Evolutionary conservation across 2,888 invertebrate genomes (phyloP).

Genomic region (Stenodema calcarata): DNA sequence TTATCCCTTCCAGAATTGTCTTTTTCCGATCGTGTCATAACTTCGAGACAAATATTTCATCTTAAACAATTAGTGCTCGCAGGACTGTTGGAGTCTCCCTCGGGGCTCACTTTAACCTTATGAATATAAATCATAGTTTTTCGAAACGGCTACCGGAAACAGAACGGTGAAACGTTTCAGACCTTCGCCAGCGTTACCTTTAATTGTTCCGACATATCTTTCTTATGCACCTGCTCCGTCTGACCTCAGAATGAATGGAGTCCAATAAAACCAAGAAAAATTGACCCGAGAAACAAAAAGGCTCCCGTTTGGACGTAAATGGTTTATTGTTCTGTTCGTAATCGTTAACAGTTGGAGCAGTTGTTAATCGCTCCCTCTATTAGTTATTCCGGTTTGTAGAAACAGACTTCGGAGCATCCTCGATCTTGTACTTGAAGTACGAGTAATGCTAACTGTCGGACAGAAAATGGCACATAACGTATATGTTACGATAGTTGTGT

Average conservation of each 20-base stretch:
- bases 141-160: conserved; percentile 36
- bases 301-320: neutral
- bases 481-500: no score
- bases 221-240: neutral
- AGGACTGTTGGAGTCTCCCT: neutral
- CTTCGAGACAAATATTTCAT: conserved; percentile 38
- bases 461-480: no score
- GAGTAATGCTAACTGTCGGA: no score
- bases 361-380: neutral
- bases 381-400: neutral
- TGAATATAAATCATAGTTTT: conserved; percentile 44
- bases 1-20: neutral
- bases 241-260: neutral
- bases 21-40: conserved; percentile 14
- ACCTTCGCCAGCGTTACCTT: neutral
- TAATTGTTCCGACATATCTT: conserved; percentile 16
- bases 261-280: conserved; percentile 1
- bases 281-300: neutral
- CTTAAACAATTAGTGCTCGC: conserved; percentile 37
- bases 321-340: neutral
- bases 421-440: no score
- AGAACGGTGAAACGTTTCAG: neutral
- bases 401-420: no score
- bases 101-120: neutral
- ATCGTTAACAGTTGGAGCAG: neutral